These are phyloP conservation scores for Ianthella basta DNA, from an alignment of 37 sponge, comb jelly and placozoan species.

Conservation along the genomic window DNA sequence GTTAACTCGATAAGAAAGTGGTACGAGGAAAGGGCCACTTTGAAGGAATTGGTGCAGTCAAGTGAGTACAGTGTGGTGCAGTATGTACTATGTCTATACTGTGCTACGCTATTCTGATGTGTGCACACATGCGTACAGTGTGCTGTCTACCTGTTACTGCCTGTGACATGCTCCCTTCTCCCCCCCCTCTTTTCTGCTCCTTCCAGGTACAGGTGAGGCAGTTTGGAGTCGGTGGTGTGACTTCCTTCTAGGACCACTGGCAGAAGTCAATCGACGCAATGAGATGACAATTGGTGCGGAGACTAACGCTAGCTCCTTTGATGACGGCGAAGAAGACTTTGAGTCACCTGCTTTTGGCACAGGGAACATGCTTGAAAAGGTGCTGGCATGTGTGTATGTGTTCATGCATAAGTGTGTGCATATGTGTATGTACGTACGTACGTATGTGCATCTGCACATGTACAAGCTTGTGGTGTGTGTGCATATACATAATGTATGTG, in stretches of 20 bases:
- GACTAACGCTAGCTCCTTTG: slow-evolving; percentile 57
- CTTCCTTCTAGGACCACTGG: slow-evolving; percentile 63
- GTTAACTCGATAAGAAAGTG: slow-evolving; percentile 40
- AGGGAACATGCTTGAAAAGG: slow-evolving; percentile 60
- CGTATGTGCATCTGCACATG: background rate
- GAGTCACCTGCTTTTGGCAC: slow-evolving; percentile 36
- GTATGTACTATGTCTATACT: background rate
- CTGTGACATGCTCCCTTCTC: background rate
- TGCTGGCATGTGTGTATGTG: background rate
- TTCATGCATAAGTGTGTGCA: background rate
- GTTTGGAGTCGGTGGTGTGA: slow-evolving; percentile 57
- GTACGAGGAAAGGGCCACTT: background rate
- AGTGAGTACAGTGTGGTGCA: background rate
- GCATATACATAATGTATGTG: no score
- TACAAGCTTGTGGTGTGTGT: background rate
- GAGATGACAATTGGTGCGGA: slow-evolving; percentile 74
- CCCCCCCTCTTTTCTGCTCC: background rate
- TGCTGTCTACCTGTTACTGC: background rate
- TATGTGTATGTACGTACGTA: background rate
- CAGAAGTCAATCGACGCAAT: slow-evolving; percentile 66
- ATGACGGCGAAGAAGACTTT: slow-evolving; percentile 82
- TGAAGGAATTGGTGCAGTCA: slow-evolving; percentile 13
- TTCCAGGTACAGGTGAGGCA: slow-evolving; percentile 37
- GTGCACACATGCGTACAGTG: slow-evolving; percentile 7
- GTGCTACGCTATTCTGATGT: no score